Evolutionary conservation across 53 echinoderm and acorn worm genomes (phyloP).

Genomic region (Arbacia lixula): DNA sequence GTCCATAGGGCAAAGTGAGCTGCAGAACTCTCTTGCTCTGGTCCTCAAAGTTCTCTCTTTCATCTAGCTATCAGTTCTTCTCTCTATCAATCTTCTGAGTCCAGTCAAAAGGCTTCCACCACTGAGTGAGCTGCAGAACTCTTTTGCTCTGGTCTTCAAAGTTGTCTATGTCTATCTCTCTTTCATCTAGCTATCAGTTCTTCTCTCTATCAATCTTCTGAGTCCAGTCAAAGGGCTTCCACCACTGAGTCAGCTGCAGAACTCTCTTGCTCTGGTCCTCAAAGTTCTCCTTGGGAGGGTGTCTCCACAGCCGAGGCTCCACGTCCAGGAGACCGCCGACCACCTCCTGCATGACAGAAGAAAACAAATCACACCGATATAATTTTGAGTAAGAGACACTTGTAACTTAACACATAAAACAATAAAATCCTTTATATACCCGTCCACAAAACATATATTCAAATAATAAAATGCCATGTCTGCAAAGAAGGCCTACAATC

Average conservation of each 20-base stretch:
- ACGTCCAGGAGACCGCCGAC: constrained; percentile 94
- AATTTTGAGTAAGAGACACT: neutral
- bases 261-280: constrained; percentile 85
- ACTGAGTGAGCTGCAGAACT: constrained; percentile 72
- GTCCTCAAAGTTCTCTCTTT: constrained; percentile 91
- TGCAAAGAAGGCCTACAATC: too few relatives aligned
- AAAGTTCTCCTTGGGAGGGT: constrained; percentile 92
- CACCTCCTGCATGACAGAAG: constrained; percentile 65
- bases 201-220: constrained; percentile 80
- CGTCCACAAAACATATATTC: too few relatives aligned
- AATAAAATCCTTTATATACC: neutral
- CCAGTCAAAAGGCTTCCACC: constrained; percentile 93
- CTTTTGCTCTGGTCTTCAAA: constrained; percentile 78
- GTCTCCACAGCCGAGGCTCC: constrained; percentile 89
- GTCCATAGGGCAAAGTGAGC: constrained; percentile 96
- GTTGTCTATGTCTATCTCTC: constrained; percentile 53
- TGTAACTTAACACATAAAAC: neutral
- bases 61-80: too few relatives aligned
- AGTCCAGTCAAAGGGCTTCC: constrained; percentile 98
- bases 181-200: constrained; percentile 34
- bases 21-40: constrained; percentile 85
- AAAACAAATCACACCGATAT: neutral
- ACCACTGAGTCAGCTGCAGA: constrained; percentile 86
- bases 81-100: too few relatives aligned
- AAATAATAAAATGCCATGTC: neutral